Conservation (phyloP, 2,888 invertebrate species). For the Gerris lacustris region DNA sequence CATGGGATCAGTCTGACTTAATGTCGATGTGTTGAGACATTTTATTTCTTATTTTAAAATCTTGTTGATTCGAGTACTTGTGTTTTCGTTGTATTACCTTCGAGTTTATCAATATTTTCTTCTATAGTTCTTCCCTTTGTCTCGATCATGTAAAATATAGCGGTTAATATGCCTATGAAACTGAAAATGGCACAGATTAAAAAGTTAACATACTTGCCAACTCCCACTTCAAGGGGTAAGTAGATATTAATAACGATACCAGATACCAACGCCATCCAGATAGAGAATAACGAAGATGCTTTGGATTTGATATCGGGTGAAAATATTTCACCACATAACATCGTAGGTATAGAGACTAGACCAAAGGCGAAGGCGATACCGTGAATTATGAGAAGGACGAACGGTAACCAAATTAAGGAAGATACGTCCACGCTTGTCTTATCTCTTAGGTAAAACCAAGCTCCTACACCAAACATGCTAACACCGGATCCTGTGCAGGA, state of each 20-base stretch:
- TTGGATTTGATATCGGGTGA: conserved; percentile 50
- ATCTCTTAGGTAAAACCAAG: conserved; percentile 23
- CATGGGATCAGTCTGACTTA: too few species aligned
- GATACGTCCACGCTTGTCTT: conserved; percentile 32
- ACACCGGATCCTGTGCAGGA: conserved; percentile 23
- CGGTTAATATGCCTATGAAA: conserved; percentile 38
- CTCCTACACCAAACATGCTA: conserved; percentile 14
- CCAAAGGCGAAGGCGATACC: conserved; percentile 48
- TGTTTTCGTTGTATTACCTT: conserved; percentile 1
- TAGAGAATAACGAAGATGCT: conserved; percentile 46
- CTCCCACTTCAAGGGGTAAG: conserved; percentile 45
- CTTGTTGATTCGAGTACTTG: too few species aligned
- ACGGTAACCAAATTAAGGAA: conserved; percentile 38
- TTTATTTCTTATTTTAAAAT: too few species aligned
- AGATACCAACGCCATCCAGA: conserved; percentile 44
- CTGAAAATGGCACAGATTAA: conserved; percentile 48
- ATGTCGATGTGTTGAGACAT: too few species aligned
- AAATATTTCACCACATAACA: conserved; percentile 51
- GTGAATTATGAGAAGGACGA: conserved; percentile 45
- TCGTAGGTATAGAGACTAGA: conserved; percentile 48
- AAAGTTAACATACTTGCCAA: conserved; percentile 53
- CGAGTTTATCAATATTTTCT: conserved; percentile 46
- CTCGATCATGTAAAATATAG: conserved; percentile 50
- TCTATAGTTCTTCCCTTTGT: conserved; percentile 58
- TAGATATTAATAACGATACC: conserved; percentile 48